Evolutionary conservation across 2,113 vertebrate genomes (phyloP).

Genomic region (Phyllostomus hastatus): DNA sequence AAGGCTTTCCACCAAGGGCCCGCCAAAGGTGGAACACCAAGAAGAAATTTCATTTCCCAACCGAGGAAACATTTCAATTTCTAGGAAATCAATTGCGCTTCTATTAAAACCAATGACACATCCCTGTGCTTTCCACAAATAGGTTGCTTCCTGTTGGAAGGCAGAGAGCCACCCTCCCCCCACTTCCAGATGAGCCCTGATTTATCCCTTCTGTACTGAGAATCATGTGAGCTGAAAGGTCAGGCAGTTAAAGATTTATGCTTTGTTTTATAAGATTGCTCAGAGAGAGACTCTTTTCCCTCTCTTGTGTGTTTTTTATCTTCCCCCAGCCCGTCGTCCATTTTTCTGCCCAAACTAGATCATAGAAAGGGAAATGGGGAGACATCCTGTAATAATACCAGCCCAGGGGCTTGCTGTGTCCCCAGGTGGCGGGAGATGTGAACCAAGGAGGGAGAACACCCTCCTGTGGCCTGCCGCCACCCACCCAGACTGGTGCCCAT

Average conservation of each 20-base stretch:
- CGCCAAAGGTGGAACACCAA: slow-evolving; percentile 32
- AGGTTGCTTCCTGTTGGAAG: slow-evolving; percentile 47
- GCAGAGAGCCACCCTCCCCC: slow-evolving; percentile 51
- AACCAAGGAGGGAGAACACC: slow-evolving; percentile 18
- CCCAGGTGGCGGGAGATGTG: slow-evolving; percentile 47
- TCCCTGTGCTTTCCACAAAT: slow-evolving; percentile 43
- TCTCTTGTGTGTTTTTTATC: slow-evolving; percentile 56
- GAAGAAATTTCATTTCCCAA: slow-evolving; percentile 66
- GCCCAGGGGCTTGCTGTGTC: slow-evolving; percentile 35
- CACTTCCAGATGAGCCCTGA: slow-evolving; percentile 60
- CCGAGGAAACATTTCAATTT: slow-evolving; percentile 67
- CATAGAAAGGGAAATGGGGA: slow-evolving; percentile 51
- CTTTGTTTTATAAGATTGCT: slow-evolving; percentile 75
- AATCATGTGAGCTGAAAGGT: slow-evolving; percentile 74
- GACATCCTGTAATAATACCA: slow-evolving; percentile 59
- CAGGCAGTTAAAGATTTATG: slow-evolving; percentile 77
- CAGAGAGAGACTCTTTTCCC: slow-evolving; percentile 59
- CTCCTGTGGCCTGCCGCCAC: slow-evolving; percentile 51
- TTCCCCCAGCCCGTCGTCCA: slow-evolving; percentile 45
- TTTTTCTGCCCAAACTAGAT: slow-evolving; percentile 73
- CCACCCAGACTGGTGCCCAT: slow-evolving; percentile 43
- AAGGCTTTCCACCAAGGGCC: slow-evolving; percentile 36
- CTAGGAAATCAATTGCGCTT: slow-evolving; percentile 60
- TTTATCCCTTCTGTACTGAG: slow-evolving; percentile 68
- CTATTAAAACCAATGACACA: slow-evolving; percentile 56